A percentile compares a stretch with the other conserved stretches of the same genome.
Evolutionary conservation across 2,888 invertebrate species (phyloP).

Genomic region (Epinotia demarniana): DNA sequence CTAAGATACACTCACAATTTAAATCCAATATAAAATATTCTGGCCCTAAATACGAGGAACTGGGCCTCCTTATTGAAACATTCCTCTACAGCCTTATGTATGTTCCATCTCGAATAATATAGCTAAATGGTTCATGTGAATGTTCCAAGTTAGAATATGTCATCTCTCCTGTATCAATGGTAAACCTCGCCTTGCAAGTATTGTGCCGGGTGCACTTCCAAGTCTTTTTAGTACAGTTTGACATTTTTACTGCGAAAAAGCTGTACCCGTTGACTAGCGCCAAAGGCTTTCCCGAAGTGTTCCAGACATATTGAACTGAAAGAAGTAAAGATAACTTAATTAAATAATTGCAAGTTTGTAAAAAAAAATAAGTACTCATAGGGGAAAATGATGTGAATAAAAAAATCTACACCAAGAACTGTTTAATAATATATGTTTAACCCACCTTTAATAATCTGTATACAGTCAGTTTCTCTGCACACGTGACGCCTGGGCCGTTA

Average conservation of each 20-base stretch:
- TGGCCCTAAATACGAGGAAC: no score
- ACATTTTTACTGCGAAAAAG: conserved; percentile 34
- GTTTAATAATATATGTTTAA: no score
- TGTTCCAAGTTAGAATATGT: background rate
- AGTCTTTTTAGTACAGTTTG: background rate
- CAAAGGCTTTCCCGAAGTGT: conserved; percentile 2
- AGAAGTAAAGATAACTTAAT: background rate
- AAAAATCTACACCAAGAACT: no score
- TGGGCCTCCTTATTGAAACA: no score
- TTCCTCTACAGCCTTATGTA: conserved; percentile 12
- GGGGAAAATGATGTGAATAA: no score
- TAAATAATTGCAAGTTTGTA: background rate
- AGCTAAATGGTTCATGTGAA: background rate
- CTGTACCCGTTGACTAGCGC: conserved; percentile 36
- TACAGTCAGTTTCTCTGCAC: no score
- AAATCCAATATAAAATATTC: no score
- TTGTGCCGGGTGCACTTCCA: conserved; percentile 15
- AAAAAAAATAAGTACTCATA: no score
- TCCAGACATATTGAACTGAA: conserved; percentile 40
- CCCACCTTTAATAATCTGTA: no score
- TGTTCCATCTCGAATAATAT: conserved; percentile 1
- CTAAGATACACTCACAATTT: no score
- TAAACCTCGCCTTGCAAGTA: conserved; percentile 10
- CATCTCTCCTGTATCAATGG: background rate
- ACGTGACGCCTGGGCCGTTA: no score